Evolutionary conservation across 2,888 invertebrate species (phyloP), one percentile per base, ranked within the genome.

Genomic region (Volucella inanis): DNA sequence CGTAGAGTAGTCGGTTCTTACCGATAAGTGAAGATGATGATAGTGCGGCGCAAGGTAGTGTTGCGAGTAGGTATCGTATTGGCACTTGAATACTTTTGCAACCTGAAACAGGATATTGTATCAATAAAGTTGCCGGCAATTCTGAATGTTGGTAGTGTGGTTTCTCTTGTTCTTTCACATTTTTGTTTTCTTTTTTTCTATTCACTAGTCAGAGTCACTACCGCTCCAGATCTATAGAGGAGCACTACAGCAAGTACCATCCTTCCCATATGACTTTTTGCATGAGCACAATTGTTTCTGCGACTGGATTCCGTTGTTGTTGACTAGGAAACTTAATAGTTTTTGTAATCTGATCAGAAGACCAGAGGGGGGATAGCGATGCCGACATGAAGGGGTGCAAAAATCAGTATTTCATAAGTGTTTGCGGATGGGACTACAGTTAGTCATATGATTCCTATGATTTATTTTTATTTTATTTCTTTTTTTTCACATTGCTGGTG

Each of bases 301-400:
- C 80, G 80, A 85, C 84, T 80, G 62, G 62, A 81, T 77, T 81
- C 81, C 31, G 31, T 31, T 81, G 85, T 72, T 81, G 81, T 85
- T 77, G 85, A 85, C 85, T 85, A 68, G 6, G 85, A 76, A 85
- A 85, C 72, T 85, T 85, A 81, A 81, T 85, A 85, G 85, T 81
- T 81, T 85, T 54, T 77, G 85, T 85, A 81, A 85, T 85, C 85
- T 54, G 81, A 85, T 81, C 76, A 45, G 50, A 15, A 50, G 47
- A 65, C 8, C 0, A 67, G 59, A 12, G 57, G 22, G 22, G 31
- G 2, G 57, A 1, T 4, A 4, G 50, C 14, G 11, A 15, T 18
- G 15, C 15, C 9, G 12, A 11, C 18, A 43, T 14, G n/a, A 14
- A 22, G 11, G 15, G 31, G 14, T 15, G 61, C 39, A 72, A 85